Evolutionary conservation across 2,888 invertebrate species (phyloP).

Genomic region (Dexiosoma caninum): DNA sequence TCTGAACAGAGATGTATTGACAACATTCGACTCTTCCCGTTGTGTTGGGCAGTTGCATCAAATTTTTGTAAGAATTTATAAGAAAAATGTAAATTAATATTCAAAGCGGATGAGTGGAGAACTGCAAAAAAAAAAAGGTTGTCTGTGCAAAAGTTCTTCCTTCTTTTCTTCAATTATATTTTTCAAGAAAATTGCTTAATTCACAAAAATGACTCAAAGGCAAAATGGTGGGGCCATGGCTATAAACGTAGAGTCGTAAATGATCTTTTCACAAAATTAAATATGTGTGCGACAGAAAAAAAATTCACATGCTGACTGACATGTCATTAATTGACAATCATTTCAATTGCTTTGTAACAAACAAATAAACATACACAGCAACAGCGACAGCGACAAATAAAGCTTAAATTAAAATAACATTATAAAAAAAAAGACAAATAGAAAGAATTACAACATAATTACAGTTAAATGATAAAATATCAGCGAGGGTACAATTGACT

Average conservation of each 20-base stretch:
- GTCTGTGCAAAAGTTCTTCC: neutral
- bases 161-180: no score
- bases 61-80: no score
- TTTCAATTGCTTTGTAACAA: conserved; percentile 58
- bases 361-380: no score
- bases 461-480: conserved; percentile 45
- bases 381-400: conserved; percentile 4
- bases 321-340: conserved; percentile 61
- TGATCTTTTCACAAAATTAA: conserved; percentile 25
- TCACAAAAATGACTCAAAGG: neutral
- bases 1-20: no score
- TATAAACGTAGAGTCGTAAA: conserved; percentile 14
- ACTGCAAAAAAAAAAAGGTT: neutral
- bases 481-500: neutral
- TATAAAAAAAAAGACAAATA: conserved; percentile 5
- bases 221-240: neutral
- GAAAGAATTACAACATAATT: conserved; percentile 61
- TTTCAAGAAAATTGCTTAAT: conserved; percentile 15
- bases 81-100: no score
- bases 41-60: no score
- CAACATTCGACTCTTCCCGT: no score
- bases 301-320: conserved; percentile 34
- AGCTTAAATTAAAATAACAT: conserved; percentile 25
- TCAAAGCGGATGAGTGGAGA: no score
- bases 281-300: neutral